phyloP scores from a whole-genome alignment of 2,888 invertebrate genomes.

The Epicampocera succincta region DNA sequence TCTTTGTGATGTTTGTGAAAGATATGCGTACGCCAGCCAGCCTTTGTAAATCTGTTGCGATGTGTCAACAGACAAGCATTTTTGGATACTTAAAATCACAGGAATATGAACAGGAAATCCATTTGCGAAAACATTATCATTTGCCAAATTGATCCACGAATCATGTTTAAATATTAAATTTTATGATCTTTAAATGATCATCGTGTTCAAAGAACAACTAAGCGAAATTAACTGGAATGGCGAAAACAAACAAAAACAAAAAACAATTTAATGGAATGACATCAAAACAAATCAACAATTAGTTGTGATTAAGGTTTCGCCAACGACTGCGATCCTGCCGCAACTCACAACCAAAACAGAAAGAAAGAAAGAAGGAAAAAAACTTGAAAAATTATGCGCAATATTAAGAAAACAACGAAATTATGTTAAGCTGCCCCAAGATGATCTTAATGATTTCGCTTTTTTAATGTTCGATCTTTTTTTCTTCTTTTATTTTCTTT shows the following conservation, averaged over 20 bases:
- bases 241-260: conserved; percentile 24
- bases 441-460: conserved; percentile 39
- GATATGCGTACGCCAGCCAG: too few species aligned
- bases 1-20: too few species aligned
- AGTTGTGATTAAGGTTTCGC: conserved; percentile 46
- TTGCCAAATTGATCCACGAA: conserved; percentile 22
- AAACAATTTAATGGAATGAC: conserved; percentile 22
- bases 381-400: conserved; percentile 24
- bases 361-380: too few species aligned
- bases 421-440: background rate
- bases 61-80: too few species aligned
- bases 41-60: too few species aligned
- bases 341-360: too few species aligned
- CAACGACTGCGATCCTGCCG: conserved; percentile 10
- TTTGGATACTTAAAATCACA: too few species aligned
- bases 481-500: background rate
- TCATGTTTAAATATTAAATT: conserved; percentile 58
- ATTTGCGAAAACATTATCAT: conserved; percentile 52
- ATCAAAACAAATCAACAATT: conserved; percentile 48
- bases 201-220: conserved; percentile 2
- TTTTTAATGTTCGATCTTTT: background rate
- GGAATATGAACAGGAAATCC: background rate
- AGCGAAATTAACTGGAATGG: conserved; percentile 20
- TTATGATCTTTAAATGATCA: conserved; percentile 55
- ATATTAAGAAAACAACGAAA: conserved; percentile 43